phyloP scores from a whole-genome alignment of 2,888 invertebrate species.

The Odontothrips loti region DNA sequence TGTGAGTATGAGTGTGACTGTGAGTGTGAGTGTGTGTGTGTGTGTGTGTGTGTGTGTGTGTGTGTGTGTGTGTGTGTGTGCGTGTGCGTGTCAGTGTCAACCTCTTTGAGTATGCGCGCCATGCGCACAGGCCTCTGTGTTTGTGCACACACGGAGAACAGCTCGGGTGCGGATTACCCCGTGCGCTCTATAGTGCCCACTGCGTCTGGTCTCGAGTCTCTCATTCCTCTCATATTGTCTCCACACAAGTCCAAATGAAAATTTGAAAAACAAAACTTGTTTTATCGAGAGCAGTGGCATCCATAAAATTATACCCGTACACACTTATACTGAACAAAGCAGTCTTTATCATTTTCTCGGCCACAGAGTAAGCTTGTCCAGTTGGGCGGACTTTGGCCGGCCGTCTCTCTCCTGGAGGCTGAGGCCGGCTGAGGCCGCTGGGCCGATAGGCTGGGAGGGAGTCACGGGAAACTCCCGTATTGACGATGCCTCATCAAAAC shows the following conservation, averaged over 20 bases:
- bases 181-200: not conserved
- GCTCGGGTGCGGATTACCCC: not conserved
- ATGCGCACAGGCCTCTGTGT: not conserved
- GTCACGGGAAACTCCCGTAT: not conserved
- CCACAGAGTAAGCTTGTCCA: not conserved
- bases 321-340: not conserved
- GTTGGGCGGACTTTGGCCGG: not conserved
- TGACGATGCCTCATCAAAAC: not conserved
- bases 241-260: no score
- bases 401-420: not conserved
- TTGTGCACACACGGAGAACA: not conserved
- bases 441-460: no score
- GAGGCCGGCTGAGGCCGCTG: no score
- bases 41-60: not conserved
- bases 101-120: not conserved
- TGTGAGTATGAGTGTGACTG: not conserved
- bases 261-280: no score
- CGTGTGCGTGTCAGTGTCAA: not conserved
- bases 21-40: not conserved
- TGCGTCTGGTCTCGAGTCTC: not conserved
- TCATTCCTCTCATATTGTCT: no score
- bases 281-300: no score
- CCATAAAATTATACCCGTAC: not conserved
- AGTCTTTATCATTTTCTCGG: not conserved
- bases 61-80: not conserved